Percentiles rank a stretch among this genome's conserved stretches.
phyloP scores from a whole-genome alignment of 2,797 vertebrate genomes.

The Pseudochirops cupreus region DNA sequence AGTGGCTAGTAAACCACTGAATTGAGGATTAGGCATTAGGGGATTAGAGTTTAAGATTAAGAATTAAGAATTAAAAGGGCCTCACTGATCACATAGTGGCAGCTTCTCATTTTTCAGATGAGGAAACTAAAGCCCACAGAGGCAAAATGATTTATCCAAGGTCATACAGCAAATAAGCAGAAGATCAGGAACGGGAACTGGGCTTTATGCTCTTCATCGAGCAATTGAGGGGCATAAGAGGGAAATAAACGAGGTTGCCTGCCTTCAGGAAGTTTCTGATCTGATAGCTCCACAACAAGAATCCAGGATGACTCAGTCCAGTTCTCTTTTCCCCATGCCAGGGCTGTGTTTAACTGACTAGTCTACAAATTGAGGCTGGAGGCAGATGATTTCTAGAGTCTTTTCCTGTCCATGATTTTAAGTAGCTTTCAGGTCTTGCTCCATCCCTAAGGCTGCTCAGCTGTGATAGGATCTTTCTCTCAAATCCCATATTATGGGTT shows the following conservation, averaged over 20 bases:
- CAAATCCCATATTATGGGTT: not conserved
- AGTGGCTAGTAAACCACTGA: not conserved
- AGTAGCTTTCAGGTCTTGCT: not conserved
- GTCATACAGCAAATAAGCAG: not conserved
- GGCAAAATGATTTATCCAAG: not conserved
- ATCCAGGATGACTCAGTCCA: not conserved
- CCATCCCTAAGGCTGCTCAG: not conserved
- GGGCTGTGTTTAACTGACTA: not conserved
- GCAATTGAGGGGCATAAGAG: not conserved
- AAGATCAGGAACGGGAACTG: not conserved
- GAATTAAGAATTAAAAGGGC: not conserved
- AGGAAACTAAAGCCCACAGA: not conserved
- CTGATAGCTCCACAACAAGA: not conserved
- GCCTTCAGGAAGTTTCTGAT: not conserved
- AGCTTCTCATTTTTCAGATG: not conserved
- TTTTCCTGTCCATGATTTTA: not conserved
- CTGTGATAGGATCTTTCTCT: not conserved
- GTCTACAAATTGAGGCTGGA: not conserved
- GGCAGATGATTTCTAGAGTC: not conserved
- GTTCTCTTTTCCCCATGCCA: not conserved
- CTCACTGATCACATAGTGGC: too few relatives aligned
- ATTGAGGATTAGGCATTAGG: not conserved
- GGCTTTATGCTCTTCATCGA: not conserved
- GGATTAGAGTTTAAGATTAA: not conserved
- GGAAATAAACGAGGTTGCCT: not conserved